These are phyloP conservation scores for Pardalotus punctatus DNA, from an alignment of 2,113 vertebrate genomes.

Conservation along the genomic window DNA sequence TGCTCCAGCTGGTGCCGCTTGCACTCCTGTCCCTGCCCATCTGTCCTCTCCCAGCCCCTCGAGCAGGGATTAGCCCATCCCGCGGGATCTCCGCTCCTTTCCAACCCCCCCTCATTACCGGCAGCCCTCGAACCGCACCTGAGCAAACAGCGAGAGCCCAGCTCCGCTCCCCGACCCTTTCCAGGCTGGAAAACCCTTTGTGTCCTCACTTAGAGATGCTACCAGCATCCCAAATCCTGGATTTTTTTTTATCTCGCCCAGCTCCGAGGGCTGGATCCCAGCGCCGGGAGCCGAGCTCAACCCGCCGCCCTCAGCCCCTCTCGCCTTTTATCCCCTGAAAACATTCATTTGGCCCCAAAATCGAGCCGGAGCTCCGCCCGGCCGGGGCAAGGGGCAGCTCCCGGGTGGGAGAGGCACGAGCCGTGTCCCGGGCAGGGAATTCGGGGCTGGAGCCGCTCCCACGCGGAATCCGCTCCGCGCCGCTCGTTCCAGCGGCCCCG, in stretches of 20 bases:
- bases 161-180: not conserved
- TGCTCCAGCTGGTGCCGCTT: not conserved
- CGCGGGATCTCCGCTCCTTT: fast-evolving
- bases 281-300: not conserved
- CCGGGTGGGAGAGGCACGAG: not conserved
- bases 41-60: not conserved
- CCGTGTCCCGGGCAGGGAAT: fast-evolving
- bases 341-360: too few relatives aligned
- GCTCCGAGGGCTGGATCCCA: fast-evolving
- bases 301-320: not conserved
- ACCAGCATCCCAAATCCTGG: not conserved
- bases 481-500: not conserved
- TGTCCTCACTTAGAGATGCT: not conserved
- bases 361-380: not conserved
- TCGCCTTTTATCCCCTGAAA: too few relatives aligned
- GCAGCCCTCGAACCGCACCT: not conserved
- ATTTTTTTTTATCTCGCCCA: not conserved
- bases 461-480: not conserved
- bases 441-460: not conserved
- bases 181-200: not conserved
- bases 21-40: not conserved
- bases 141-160: not conserved
- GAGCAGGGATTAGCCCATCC: not conserved
- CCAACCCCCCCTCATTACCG: not conserved
- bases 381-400: fast-evolving